phyloP scores from a whole-genome alignment of 2,113 vertebrate genomes.

The Alosa alosa region DNA sequence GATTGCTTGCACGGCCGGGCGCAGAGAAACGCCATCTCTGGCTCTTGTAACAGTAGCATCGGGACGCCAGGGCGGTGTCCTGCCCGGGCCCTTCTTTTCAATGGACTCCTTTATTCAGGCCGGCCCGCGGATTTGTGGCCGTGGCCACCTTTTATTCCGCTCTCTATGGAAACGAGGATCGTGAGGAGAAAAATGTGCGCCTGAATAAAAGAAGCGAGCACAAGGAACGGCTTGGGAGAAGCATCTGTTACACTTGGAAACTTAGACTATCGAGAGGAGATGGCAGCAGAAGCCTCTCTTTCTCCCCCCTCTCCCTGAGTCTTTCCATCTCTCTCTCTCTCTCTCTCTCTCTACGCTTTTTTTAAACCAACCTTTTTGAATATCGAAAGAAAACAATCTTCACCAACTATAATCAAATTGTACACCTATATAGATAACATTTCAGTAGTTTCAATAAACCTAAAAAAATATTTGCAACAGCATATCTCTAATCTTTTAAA shows the following conservation, averaged over 20 bases:
- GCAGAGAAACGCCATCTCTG: slow-evolving; percentile 62
- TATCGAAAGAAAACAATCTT: slow-evolving; percentile 19
- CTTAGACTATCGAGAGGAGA: slow-evolving; percentile 92
- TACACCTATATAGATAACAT: not conserved
- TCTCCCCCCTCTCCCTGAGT: slow-evolving; percentile 29
- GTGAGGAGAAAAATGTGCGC: slow-evolving; percentile 91
- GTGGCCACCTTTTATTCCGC: slow-evolving; percentile 91
- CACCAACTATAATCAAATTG: not conserved
- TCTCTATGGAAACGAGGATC: slow-evolving; percentile 99
- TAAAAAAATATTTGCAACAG: slow-evolving; percentile 30
- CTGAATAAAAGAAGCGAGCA: slow-evolving; percentile 90
- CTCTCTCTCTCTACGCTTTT: slow-evolving; percentile 21
- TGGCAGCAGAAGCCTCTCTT: slow-evolving; percentile 70
- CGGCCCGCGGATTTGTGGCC: slow-evolving; percentile 90
- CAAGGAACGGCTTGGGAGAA: slow-evolving; percentile 90
- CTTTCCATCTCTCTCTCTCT: slow-evolving; percentile 65
- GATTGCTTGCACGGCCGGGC: slow-evolving; percentile 40
- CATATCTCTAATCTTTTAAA: slow-evolving; percentile 19
- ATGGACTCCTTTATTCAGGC: slow-evolving; percentile 93
- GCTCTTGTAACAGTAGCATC: slow-evolving; percentile 90
- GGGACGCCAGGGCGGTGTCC: slow-evolving; percentile 69
- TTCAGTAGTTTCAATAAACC: not conserved
- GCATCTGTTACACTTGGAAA: slow-evolving; percentile 99
- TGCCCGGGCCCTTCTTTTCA: slow-evolving; percentile 86
- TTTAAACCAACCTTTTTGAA: slow-evolving; percentile 17